Conservation (phyloP, 2,113 vertebrate species). For the Erythrolamprus reginae region DNA sequence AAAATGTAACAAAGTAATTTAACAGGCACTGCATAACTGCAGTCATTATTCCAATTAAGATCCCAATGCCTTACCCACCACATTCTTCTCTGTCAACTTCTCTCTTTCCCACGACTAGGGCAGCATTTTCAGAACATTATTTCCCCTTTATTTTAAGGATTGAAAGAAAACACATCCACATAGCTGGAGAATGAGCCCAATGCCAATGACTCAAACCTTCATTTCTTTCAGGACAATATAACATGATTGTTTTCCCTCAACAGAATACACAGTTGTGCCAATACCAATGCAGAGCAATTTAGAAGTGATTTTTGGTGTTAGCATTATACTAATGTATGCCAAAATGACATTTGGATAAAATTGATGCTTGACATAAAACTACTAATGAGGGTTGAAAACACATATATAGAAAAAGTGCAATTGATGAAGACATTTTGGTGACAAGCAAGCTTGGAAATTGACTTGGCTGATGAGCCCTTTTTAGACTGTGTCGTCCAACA, state of each 20-base stretch:
- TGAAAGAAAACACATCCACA: background rate
- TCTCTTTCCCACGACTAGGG: background rate
- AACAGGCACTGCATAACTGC: background rate
- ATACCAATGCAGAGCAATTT: background rate
- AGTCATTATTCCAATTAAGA: background rate
- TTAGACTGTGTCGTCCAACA: background rate
- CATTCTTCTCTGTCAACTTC: background rate
- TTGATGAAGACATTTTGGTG: background rate
- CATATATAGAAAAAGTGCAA: background rate
- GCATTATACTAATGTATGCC: background rate
- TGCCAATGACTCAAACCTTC: background rate
- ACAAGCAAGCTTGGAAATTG: background rate
- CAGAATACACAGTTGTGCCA: background rate
- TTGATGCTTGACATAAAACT: background rate
- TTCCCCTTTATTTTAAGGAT: background rate
- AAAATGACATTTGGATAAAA: background rate
- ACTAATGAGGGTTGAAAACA: background rate
- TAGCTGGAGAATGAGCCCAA: background rate
- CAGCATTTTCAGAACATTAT: background rate
- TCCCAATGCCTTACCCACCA: background rate
- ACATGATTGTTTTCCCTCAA: background rate
- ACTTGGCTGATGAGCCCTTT: background rate
- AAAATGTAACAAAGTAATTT: background rate
- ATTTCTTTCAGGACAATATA: background rate
- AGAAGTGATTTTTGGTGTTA: background rate